Evolutionary conservation across 37 sponge, comb jelly and placozoan species (phyloP).

Genomic region (Ianthella basta): DNA sequence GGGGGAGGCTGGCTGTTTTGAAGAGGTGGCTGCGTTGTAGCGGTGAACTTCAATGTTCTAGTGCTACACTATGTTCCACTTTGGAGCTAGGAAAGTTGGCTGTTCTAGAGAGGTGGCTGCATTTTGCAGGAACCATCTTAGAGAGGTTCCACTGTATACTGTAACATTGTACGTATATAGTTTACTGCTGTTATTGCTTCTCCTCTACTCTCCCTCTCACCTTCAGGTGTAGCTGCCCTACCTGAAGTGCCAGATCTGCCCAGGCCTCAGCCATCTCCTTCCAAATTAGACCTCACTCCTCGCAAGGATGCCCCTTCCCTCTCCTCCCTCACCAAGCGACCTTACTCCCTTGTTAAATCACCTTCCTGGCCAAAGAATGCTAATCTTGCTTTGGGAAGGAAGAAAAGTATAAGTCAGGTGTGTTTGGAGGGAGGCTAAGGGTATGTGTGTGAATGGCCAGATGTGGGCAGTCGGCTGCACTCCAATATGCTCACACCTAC

Average conservation of each 20-base stretch:
- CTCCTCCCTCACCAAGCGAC: slow-evolving; percentile 13
- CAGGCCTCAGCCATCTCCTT: neutral
- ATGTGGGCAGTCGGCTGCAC: neutral
- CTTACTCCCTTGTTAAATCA: slow-evolving; percentile 2
- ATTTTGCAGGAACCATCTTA: too few species aligned
- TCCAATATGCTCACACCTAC: too few species aligned
- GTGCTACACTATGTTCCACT: too few species aligned
- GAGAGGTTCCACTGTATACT: too few species aligned
- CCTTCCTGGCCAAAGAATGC: slow-evolving; percentile 20
- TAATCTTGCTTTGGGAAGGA: neutral
- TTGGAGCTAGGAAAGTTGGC: too few species aligned
- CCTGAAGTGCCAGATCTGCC: too few species aligned
- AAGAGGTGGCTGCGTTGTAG: too few species aligned
- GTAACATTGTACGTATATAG: too few species aligned
- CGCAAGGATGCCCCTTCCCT: slow-evolving; percentile 5
- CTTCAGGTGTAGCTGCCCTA: too few species aligned
- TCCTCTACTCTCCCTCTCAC: neutral
- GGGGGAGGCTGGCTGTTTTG: too few species aligned
- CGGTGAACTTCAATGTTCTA: too few species aligned
- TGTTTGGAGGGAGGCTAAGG: neutral
- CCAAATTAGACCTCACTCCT: neutral
- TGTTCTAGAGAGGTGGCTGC: too few species aligned
- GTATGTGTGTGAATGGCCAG: neutral
- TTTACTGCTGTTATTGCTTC: neutral
- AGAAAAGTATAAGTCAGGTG: neutral